A percentile compares a stretch with the other conserved stretches of the same genome.
phyloP scores from a whole-genome alignment of 37 sponge, comb jelly and placozoan species.

The Oopsacas minuta region DNA sequence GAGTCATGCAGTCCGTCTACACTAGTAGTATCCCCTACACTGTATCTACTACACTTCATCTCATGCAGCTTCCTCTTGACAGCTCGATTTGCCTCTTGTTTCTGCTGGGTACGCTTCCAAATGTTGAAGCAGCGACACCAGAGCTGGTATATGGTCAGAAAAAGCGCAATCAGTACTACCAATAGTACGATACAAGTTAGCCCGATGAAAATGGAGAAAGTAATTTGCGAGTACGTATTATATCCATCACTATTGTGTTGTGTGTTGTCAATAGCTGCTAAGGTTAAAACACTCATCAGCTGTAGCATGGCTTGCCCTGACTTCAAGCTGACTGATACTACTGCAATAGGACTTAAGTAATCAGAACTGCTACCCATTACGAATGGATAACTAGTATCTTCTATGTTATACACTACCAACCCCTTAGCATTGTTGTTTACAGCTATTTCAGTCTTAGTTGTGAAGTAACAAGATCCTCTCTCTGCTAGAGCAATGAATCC shows the following conservation, averaged over 20 bases:
- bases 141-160: neutral
- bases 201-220: neutral
- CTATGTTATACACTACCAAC: neutral
- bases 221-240: neutral
- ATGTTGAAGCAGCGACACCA: neutral
- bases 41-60: neutral
- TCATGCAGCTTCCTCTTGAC: neutral
- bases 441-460: neutral
- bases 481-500: neutral
- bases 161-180: neutral
- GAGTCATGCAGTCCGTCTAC: conserved; percentile 15
- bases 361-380: neutral
- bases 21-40: neutral
- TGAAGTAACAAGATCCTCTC: neutral
- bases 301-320: neutral
- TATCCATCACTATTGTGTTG: neutral
- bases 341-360: neutral
- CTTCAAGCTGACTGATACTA: neutral
- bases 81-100: neutral
- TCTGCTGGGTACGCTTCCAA: neutral
- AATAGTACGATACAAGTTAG: neutral
- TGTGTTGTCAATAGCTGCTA: neutral
- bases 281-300: neutral
- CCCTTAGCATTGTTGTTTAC: neutral
- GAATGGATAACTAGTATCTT: neutral